A percentile compares a stretch with the other conserved stretches of the same genome.
phyloP scores from a whole-genome alignment of 2,797 vertebrate genomes.

The Tauraco hartlaubi region DNA sequence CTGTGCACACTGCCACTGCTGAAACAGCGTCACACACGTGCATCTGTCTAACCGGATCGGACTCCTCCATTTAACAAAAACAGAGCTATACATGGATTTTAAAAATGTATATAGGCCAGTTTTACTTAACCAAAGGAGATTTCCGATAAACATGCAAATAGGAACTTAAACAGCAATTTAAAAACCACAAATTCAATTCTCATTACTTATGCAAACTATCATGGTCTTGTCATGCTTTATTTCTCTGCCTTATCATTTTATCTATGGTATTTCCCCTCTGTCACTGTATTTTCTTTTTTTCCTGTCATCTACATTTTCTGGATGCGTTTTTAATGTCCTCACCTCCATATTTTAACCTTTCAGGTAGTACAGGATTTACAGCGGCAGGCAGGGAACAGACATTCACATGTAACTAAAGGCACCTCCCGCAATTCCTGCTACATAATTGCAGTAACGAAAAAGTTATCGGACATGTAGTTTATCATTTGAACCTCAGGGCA shows the following conservation, averaged over 20 bases:
- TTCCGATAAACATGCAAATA: conserved; percentile 74
- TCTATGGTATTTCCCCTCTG: conserved; percentile 63
- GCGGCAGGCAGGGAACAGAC: neutral
- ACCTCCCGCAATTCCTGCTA: conserved; percentile 30
- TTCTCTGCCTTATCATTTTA: conserved; percentile 69
- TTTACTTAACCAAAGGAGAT: conserved; percentile 72
- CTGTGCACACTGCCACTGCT: neutral
- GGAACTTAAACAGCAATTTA: conserved; percentile 74
- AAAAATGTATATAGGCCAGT: conserved; percentile 60
- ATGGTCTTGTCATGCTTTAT: conserved; percentile 62
- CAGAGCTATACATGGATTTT: conserved; percentile 11
- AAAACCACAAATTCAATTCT: conserved; percentile 59
- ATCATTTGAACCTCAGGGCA: conserved; percentile 26
- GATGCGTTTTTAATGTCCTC: conserved; percentile 39
- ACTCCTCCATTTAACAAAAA: conserved; percentile 38
- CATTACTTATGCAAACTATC: conserved; percentile 69
- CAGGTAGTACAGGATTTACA: conserved; percentile 24
- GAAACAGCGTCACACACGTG: neutral
- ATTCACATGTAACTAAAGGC: conserved; percentile 11
- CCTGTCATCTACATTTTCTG: conserved; percentile 71
- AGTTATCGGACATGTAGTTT: conserved; percentile 34
- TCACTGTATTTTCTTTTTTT: conserved; percentile 40
- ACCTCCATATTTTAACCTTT: conserved; percentile 47
- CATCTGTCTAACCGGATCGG: neutral
- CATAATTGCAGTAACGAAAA: conserved; percentile 41